Percentiles rank a stretch among this genome's conserved stretches.
Evolutionary conservation across 2,113 vertebrate species (phyloP).

Genomic region (Eublepharis macularius): DNA sequence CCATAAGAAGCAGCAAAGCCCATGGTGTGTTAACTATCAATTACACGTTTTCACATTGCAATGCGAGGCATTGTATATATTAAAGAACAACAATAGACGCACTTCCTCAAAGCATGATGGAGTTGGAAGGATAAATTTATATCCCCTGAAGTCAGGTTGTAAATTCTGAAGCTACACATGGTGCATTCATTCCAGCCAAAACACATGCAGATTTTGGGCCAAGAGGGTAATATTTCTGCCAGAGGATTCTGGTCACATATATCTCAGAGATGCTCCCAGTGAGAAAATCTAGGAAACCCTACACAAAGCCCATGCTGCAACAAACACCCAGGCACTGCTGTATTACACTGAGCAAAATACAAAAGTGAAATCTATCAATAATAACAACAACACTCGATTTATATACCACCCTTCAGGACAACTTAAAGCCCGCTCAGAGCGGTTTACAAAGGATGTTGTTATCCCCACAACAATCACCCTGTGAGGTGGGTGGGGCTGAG

Average conservation of each 20-base stretch:
- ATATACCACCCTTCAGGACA: no score
- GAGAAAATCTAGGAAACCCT: background rate
- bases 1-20: background rate
- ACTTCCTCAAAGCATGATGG: background rate
- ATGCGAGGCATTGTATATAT: background rate
- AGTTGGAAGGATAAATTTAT: background rate
- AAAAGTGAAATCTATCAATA: no score
- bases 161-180: accelerated
- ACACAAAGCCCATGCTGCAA: no score
- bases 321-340: no score
- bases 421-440: no score
- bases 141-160: background rate
- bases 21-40: background rate
- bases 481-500: no score
- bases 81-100: background rate
- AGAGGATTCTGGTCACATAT: background rate
- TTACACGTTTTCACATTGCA: background rate
- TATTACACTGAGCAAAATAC: no score
- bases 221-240: background rate
- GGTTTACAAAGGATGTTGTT: no score
- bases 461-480: no score
- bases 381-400: no score
- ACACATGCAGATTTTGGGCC: background rate
- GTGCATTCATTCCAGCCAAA: accelerated
- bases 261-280: background rate